Percentiles rank a stretch among this genome's conserved stretches.
Conservation (phyloP, 2,797 vertebrate genomes). For the Rhinella marina region DNA sequence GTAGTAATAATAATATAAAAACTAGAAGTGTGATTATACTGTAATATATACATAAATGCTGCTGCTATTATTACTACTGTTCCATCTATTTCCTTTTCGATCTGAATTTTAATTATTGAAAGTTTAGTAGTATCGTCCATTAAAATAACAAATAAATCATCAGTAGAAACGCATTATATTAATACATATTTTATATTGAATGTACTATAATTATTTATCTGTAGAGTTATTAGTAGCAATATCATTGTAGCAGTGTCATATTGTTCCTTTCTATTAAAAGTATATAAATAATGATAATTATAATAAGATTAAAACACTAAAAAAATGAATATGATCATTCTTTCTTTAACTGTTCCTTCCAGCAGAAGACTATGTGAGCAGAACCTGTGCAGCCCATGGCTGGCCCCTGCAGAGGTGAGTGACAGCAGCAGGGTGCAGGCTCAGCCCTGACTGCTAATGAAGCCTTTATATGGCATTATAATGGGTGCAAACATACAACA, state of each 20-base stretch:
- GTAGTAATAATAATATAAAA: no score
- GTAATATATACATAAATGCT: no score
- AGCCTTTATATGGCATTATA: slow-evolving; percentile 56
- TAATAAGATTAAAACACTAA: background rate
- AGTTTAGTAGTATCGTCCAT: background rate
- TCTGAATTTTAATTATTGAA: background rate
- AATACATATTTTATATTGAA: no score
- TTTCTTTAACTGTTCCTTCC: no score
- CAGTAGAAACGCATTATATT: no score
- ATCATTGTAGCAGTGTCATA: no score
- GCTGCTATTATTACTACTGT: no score
- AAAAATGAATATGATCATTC: no score
- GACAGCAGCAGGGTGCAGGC: slow-evolving; percentile 19
- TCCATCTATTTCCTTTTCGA: background rate
- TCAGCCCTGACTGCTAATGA: slow-evolving; percentile 39
- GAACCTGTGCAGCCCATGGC: background rate
- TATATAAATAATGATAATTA: background rate
- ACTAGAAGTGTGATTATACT: no score
- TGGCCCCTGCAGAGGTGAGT: background rate
- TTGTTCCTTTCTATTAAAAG: no score
- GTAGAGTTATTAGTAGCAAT: no score
- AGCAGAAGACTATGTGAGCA: background rate
- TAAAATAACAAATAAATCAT: background rate
- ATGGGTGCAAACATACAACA: slow-evolving; percentile 60
- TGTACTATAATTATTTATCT: no score